Evolutionary conservation across 2,888 invertebrate species (phyloP).

Genomic region (Liposcelis brunnea): DNA sequence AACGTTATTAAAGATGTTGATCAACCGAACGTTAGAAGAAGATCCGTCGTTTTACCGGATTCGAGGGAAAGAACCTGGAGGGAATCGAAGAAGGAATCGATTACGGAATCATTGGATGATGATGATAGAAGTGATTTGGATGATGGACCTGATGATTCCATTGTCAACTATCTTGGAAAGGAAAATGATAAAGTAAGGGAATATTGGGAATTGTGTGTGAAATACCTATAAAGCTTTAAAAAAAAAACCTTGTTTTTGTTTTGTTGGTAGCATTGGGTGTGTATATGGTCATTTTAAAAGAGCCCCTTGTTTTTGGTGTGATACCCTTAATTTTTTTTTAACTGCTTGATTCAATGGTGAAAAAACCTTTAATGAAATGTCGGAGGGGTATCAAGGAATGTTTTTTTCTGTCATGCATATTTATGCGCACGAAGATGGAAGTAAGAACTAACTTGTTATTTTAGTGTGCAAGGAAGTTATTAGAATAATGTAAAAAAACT

Average conservation of each 20-base stretch:
- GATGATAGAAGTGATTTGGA: conserved; percentile 16
- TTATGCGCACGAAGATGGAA: too few relatives aligned
- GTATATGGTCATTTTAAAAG: conserved; percentile 21
- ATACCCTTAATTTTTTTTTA: conserved; percentile 6
- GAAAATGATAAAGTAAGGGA: conserved; percentile 35
- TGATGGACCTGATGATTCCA: conserved; percentile 30
- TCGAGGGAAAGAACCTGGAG: not conserved
- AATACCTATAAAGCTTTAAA: conserved; percentile 16
- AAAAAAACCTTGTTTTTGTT: conserved; percentile 19
- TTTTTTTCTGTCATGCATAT: too few relatives aligned
- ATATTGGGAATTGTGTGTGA: not conserved
- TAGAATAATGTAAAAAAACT: too few relatives aligned
- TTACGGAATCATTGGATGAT: conserved; percentile 1
- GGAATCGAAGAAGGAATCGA: not conserved
- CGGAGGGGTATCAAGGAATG: not conserved
- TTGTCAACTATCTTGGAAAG: conserved; percentile 35
- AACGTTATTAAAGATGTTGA: not conserved
- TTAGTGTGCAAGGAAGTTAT: too few relatives aligned
- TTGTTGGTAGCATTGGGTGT: conserved; percentile 21
- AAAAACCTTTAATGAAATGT: not conserved
- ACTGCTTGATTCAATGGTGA: conserved; percentile 1
- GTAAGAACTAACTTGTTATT: too few relatives aligned
- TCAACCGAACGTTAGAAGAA: not conserved
- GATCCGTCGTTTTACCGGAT: conserved; percentile 1
- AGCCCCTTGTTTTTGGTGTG: conserved; percentile 4